A percentile compares a stretch with the other conserved stretches of the same genome.
These are phyloP conservation scores for Mystacornis crossleyi DNA, from an alignment of 2,113 vertebrate genomes.

Conservation along the genomic window DNA sequence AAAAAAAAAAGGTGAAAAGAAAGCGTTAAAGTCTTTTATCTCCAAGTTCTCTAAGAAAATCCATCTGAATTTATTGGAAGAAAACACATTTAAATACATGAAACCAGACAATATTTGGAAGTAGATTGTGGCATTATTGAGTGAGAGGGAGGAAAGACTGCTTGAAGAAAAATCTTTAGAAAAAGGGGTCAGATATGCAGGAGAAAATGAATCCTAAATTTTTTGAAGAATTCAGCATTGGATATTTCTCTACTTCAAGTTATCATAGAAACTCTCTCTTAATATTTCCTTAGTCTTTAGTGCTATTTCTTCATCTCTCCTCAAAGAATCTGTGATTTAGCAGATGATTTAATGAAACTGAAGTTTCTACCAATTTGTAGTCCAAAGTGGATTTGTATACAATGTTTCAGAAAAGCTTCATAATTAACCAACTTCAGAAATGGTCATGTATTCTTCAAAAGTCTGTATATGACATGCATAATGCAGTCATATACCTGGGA, in stretches of 20 bases:
- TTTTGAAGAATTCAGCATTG: neutral
- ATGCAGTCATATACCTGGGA: neutral
- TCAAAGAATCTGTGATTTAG: neutral
- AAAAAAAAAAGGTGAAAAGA: fast-evolving
- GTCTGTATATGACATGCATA: neutral
- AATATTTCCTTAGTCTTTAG: neutral
- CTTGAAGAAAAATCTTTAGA: neutral
- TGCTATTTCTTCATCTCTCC: neutral
- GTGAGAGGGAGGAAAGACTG: neutral
- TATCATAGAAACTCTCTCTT: neutral
- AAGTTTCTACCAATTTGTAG: neutral
- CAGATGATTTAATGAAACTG: neutral
- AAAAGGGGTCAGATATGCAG: neutral
- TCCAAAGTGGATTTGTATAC: neutral
- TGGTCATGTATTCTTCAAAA: neutral
- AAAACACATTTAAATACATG: neutral
- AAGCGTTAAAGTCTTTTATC: neutral
- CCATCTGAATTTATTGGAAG: neutral
- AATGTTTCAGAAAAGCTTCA: neutral
- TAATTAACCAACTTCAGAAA: neutral
- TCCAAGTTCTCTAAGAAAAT: neutral
- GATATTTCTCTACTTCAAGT: neutral
- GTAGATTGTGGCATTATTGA: neutral
- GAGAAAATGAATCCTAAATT: neutral
- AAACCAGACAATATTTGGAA: neutral